A percentile compares a stretch with the other conserved stretches of the same genome.
Evolutionary conservation across 2,888 invertebrate genomes (phyloP).

Genomic region (Volucella inflata): DNA sequence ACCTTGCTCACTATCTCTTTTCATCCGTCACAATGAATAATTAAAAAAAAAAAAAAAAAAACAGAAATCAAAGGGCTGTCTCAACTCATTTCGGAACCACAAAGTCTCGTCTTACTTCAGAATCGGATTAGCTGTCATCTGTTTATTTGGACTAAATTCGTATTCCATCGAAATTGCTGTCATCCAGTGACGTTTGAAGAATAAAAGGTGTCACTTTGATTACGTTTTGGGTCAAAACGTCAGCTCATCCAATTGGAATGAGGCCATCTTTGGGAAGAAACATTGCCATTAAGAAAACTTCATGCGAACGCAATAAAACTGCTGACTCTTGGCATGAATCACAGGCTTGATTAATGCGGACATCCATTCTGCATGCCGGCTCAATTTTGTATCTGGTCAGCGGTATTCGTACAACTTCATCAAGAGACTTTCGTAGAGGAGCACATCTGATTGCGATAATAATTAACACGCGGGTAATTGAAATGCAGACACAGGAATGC

Average conservation of each 20-base stretch:
- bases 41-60: conserved; percentile 42
- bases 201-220: conserved; percentile 64
- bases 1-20: conserved; percentile 31
- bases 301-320: conserved; percentile 42
- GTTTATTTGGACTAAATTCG: conserved; percentile 33
- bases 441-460: conserved; percentile 53
- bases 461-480: conserved; percentile 71
- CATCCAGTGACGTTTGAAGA: conserved; percentile 42
- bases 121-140: conserved; percentile 40
- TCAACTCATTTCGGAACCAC: conserved; percentile 9
- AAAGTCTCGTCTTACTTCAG: conserved; percentile 46
- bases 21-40: conserved; percentile 63
- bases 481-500: conserved; percentile 52
- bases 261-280: conserved; percentile 51
- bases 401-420: conserved; percentile 60
- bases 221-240: conserved; percentile 46
- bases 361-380: conserved; percentile 62
- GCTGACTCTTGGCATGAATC: conserved; percentile 47
- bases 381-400: conserved; percentile 47
- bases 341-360: conserved; percentile 59
- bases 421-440: conserved; percentile 15
- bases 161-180: conserved; percentile 22
- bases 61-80: conserved; percentile 1
- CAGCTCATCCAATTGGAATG: conserved; percentile 60
- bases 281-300: conserved; percentile 33